Conservation (phyloP, 2,797 vertebrate species). For the Cryptoprocta ferox region DNA sequence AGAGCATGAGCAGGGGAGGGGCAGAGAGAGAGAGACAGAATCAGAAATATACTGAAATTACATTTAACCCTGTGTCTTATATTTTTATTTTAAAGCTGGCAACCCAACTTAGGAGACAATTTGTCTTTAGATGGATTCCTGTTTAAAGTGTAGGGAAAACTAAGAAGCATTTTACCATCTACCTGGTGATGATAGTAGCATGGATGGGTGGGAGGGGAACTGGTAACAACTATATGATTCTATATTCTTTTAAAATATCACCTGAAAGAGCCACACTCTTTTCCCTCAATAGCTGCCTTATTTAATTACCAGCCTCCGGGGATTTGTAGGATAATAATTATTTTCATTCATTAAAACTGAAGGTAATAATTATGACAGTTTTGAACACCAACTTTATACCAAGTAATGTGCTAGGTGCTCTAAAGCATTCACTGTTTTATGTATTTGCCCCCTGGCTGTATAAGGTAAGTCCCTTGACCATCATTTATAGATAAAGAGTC, state of each 20-base stretch:
- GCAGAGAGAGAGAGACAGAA: too few species aligned
- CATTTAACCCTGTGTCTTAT: neutral
- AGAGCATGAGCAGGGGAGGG: too few species aligned
- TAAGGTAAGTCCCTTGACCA: neutral
- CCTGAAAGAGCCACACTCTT: neutral
- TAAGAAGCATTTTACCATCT: neutral
- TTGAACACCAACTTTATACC: neutral
- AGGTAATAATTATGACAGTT: neutral
- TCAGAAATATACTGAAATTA: neutral
- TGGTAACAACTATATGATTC: neutral
- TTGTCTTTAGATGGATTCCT: neutral
- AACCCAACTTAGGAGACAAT: neutral
- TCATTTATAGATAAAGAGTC: neutral
- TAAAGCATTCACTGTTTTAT: neutral
- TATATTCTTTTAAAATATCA: neutral
- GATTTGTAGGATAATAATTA: neutral
- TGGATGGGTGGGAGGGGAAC: neutral
- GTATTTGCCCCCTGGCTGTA: neutral
- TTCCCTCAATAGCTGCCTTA: neutral
- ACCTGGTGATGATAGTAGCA: neutral
- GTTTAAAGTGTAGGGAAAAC: neutral
- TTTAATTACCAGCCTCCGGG: neutral
- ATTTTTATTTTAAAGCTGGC: neutral
- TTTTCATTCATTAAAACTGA: neutral
- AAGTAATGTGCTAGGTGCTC: neutral